Evolutionary conservation across 2,888 invertebrate species (phyloP), one percentile per base, ranked within the genome.

Genomic region (Sphecodes monilicornis): DNA sequence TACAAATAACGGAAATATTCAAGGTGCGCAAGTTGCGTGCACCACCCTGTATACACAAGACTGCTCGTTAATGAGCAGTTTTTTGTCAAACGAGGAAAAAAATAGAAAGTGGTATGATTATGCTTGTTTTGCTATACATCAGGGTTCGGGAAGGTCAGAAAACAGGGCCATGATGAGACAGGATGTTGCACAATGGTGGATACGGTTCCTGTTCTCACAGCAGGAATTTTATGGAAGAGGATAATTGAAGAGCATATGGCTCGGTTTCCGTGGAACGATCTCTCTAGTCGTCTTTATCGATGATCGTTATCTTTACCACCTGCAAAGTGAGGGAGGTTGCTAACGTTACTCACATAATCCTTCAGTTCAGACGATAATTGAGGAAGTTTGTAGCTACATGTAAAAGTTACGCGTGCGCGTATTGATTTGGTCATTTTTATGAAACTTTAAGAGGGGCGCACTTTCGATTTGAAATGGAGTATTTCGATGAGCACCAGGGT

Each of bases 171-270:
- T 41, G 60, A 70, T 68, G 68, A 60, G 76, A 77, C 88, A 78
- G 86, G 89, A 89, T 84, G 70, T 88, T 86, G 57, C 80, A 88
- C 85, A 89, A 89, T 85, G 81, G 80, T 72, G 85, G 57, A 66
- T 54, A 70, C 41, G 77, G 54, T 86, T 81, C 29, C 70, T 82
- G 76, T 86, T 82, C 88, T 72, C 85, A 80, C 73, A 74, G 71
- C 41, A 75, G 73, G 79, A 82, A 79, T 85, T 80, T 76, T 79
- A 68, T 80, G 68, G 43, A 36, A 68, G 29, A 50, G 46, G 75
- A 78, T 84, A 54, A 64, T 18, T 11, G 39, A 69, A 54, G 36
- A 66, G 18, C 64, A 64, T 64, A 16, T 18, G 1, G 29, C 50
- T 50, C 22, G 29, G 2, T 64, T 29, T 32, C 16, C 36, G 18